Conservation (phyloP, 2,797 vertebrate species). For the Melanotaenia maccullochi region DNA sequence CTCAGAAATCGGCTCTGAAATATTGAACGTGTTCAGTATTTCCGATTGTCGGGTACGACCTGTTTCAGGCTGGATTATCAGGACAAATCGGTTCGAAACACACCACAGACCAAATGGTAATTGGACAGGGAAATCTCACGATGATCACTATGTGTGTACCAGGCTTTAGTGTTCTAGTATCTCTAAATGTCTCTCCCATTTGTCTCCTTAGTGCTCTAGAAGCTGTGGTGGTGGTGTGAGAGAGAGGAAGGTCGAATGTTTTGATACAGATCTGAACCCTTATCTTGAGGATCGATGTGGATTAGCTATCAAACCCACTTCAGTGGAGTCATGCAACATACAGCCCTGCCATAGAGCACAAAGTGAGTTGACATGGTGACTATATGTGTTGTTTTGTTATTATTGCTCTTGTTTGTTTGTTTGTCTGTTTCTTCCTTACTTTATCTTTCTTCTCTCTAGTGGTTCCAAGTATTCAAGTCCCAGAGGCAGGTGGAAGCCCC, state of each 20-base stretch:
- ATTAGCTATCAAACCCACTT: constrained; percentile 76
- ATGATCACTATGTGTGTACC: no score
- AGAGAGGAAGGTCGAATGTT: constrained; percentile 88
- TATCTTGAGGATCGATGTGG: constrained; percentile 82
- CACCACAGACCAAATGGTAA: no score
- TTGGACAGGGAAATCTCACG: no score
- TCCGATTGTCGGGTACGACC: no score
- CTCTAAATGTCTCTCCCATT: background rate
- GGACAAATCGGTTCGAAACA: no score
- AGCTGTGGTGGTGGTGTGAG: constrained; percentile 88
- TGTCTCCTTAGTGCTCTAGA: constrained; percentile 86
- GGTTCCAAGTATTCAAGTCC: constrained; percentile 86
- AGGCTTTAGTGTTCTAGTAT: background rate
- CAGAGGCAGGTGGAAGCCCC: constrained; percentile 70
- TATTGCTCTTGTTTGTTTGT: constrained; percentile 2
- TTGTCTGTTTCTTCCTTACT: no score
- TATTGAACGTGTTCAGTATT: no score
- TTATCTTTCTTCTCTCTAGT: constrained; percentile 65
- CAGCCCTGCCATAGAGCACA: constrained; percentile 87
- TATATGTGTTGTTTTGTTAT: constrained; percentile 24
- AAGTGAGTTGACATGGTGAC: constrained; percentile 74
- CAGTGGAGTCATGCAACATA: constrained; percentile 86
- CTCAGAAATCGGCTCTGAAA: no score
- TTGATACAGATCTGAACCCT: constrained; percentile 79
- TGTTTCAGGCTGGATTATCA: no score